phyloP scores from a whole-genome alignment of 2,888 invertebrate genomes.

The Oegoconia quadripuncta region DNA sequence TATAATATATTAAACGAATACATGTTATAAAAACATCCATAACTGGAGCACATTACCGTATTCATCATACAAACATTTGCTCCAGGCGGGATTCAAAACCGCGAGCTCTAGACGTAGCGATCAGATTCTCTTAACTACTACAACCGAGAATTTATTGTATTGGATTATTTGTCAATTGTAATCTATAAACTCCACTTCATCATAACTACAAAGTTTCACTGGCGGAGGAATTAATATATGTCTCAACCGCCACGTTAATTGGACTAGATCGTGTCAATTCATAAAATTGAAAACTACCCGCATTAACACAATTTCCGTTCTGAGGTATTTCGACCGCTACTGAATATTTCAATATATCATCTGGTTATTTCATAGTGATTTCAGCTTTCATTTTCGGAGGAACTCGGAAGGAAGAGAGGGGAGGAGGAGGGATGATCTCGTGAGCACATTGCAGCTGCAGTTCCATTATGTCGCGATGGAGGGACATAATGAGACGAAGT shows the following conservation, averaged over 20 bases:
- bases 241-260: neutral
- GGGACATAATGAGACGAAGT: conserved; percentile 64
- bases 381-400: conserved; percentile 58
- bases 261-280: conserved; percentile 14
- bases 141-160: too few species aligned
- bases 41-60: too few species aligned
- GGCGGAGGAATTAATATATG: neutral
- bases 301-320: conserved; percentile 14
- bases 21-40: too few species aligned
- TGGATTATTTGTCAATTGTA: too few species aligned
- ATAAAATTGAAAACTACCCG: conserved; percentile 21
- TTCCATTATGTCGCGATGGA: conserved; percentile 67
- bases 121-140: too few species aligned
- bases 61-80: too few species aligned
- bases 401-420: conserved; percentile 36
- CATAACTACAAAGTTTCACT: too few species aligned
- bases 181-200: too few species aligned
- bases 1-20: too few species aligned
- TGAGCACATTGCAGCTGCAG: conserved; percentile 51
- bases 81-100: too few species aligned
- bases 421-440: conserved; percentile 27
- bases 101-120: too few species aligned
- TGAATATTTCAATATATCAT: conserved; percentile 32
- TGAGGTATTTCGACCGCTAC: conserved; percentile 38
- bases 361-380: conserved; percentile 64